Evolutionary conservation across 2,113 vertebrate species (phyloP), one percentile per base, ranked within the genome.

Genomic region (Plestiodon gilberti): DNA sequence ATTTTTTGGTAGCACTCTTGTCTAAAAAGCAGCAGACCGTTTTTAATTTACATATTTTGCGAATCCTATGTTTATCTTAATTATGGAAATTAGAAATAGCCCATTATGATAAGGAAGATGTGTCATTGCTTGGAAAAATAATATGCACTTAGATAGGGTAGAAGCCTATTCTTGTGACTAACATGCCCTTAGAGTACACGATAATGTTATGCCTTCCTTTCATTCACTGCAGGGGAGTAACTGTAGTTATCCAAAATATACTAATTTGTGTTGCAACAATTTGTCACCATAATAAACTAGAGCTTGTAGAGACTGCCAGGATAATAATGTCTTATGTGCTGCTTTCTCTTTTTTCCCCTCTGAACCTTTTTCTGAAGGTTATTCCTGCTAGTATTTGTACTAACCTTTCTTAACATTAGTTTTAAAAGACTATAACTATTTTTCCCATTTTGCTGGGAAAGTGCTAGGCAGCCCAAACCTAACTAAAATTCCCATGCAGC

Each of bases 121-220:
- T 69, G 18, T 5, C 2, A 0, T 1, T 1, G 0, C 1, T 0
- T 25, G 55, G 17, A 64, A 55, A n/a, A 82, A 76, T 62, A 81
- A 43, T 4, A 13, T 8, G 0, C 2, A 4, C 18, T 82, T 65
- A 25, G 13, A 13, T 4, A 2, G 30, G 48, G 71, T 57, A 71
- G 23, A 35, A 70, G 57, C 67, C 61, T 83, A 0, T 65, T 74
- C 35, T 23, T 61, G 59, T 43, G 61, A 70, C 35, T 23, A 76
- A 40, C 6, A 80, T 38, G 6, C 22, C 86, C 22, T 43, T 30
- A 11, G 33, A 43, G 20, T 18, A 55, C 4, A 7, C 70, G 74
- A 11, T 18, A 25, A 69, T 78, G 25, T 3, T 0, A n/a, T 38
- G 35, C 25, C 59, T 88, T 71, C 48, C 43, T 33, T 80, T 82